Percentiles rank a stretch among this genome's conserved stretches.
These are phyloP conservation scores for Leptothorax acervorum DNA, from an alignment of 2,888 invertebrate species.

Conservation along the genomic window DNA sequence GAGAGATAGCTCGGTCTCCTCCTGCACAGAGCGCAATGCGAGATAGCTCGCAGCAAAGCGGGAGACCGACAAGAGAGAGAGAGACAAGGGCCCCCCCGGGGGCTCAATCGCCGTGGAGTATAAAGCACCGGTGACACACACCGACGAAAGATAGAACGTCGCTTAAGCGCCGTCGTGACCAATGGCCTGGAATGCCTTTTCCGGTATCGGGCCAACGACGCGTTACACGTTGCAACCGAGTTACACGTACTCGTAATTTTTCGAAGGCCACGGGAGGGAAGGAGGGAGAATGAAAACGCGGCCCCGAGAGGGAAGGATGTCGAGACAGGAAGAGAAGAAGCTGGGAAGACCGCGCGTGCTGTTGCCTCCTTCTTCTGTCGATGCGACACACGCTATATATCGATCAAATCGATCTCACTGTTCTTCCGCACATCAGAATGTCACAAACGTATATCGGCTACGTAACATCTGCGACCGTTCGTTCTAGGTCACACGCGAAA, in stretches of 20 bases:
- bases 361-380: not conserved
- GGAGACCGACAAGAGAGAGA: slow-evolving; percentile 39
- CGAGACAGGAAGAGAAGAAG: slow-evolving; percentile 8
- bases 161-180: slow-evolving; percentile 79
- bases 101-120: slow-evolving; percentile 70
- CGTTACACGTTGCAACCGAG: slow-evolving; percentile 71
- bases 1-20: slow-evolving; percentile 13
- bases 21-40: slow-evolving; percentile 19
- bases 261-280: slow-evolving; percentile 43
- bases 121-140: slow-evolving; percentile 72
- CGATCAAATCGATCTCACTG: slow-evolving; percentile 36
- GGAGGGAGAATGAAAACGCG: not conserved
- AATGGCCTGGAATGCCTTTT: slow-evolving; percentile 81
- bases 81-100: slow-evolving; percentile 44
- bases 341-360: not conserved
- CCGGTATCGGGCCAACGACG: slow-evolving; percentile 77
- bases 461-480: slow-evolving; percentile 52
- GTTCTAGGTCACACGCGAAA: slow-evolving; percentile 50
- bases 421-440: slow-evolving; percentile 23
- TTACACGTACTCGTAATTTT: slow-evolving; percentile 75
- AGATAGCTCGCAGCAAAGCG: slow-evolving; percentile 41
- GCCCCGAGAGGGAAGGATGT: slow-evolving; percentile 17
- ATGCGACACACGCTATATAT: slow-evolving; percentile 21
- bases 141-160: slow-evolving; percentile 78
- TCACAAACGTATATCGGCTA: slow-evolving; percentile 34